Base-by-base conservation (phyloP, 2,113 vertebrate genomes). In the Colaptes auratus region DNA sequence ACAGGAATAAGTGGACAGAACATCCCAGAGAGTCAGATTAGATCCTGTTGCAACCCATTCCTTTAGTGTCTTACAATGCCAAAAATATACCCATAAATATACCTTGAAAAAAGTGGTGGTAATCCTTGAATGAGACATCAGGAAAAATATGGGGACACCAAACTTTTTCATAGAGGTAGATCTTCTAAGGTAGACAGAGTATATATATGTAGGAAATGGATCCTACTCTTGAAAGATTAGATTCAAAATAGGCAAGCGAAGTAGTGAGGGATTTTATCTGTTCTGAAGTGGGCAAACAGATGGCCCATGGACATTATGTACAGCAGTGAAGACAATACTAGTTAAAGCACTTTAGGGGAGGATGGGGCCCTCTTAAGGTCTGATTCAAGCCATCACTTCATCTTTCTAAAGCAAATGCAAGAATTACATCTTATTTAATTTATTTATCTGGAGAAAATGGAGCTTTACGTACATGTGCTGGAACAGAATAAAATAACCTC, bases 391-490 rank as follows among this genome's bases (percentile, higher is more conserved):
- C 24, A 48, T 36, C 9, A n/a, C 28, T 72, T 89, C 31, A 30
- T 91, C 28, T 82, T 87, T 85, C 65, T 76, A 67, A 90, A 92
- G 64, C 59, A 93, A 95, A 96, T 25, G 76, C 21, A 90, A 92
- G 46, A 92, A 70, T 77, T 79, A 36, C 31, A 35, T 76, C 56
- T 92, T 81, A 87, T 72, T 96, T 96, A 75, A 92, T 83, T 84
- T 89, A 59, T 70, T 87, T 21, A 59, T 63, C 46, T 79, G 25
- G 59, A 92, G 81, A 85, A 94, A 95, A 96, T 93, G 70, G 69
- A 96, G 59, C 39, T 93, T 82, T 92, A 96, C 88, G n/a, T 92
- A 96, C 88, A 31, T 91, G 15, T 87, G 84, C 60, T 61, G 25
- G 53, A 95, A 85, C 9, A 85, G 36, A 46, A 63, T 80, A 85